Evolutionary conservation across 2,113 vertebrate genomes (phyloP).

Genomic region (Takifugu bimaculatus): DNA sequence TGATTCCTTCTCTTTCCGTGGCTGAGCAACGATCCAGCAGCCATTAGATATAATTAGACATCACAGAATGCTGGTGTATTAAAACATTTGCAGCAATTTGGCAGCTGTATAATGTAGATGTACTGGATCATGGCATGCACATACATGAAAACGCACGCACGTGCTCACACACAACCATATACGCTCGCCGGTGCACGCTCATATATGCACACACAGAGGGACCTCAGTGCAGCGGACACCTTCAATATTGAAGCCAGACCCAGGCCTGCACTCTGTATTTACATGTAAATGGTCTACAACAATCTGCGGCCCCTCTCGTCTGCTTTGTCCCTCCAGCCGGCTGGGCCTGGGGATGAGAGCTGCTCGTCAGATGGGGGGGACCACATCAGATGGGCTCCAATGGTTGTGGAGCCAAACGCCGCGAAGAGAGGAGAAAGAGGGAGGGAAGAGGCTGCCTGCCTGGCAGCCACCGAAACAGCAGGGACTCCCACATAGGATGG

Average conservation of each 20-base stretch:
- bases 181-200: constrained; percentile 42
- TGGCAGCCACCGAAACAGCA: constrained; percentile 73
- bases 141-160: constrained; percentile 57
- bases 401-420: constrained; percentile 61
- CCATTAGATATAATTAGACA: constrained; percentile 71
- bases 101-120: constrained; percentile 73
- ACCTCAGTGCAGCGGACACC: constrained; percentile 69
- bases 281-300: constrained; percentile 81
- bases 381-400: constrained; percentile 73
- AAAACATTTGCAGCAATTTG: constrained; percentile 76
- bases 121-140: constrained; percentile 70
- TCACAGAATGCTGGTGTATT: constrained; percentile 75
- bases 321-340: constrained; percentile 62
- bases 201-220: constrained; percentile 65
- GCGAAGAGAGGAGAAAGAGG: constrained; percentile 24
- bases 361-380: constrained; percentile 71
- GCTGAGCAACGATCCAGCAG: constrained; percentile 62
- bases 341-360: constrained; percentile 61
- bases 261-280: constrained; percentile 77
- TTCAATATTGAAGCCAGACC: constrained; percentile 79
- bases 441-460: constrained; percentile 67
- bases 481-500: constrained; percentile 74
- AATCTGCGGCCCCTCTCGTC: constrained; percentile 72
- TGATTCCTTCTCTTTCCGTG: constrained; percentile 33
- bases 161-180: constrained; percentile 58